phyloP scores from a whole-genome alignment of 2,888 invertebrate species.

The Stenoptilia bipunctidactyla region DNA sequence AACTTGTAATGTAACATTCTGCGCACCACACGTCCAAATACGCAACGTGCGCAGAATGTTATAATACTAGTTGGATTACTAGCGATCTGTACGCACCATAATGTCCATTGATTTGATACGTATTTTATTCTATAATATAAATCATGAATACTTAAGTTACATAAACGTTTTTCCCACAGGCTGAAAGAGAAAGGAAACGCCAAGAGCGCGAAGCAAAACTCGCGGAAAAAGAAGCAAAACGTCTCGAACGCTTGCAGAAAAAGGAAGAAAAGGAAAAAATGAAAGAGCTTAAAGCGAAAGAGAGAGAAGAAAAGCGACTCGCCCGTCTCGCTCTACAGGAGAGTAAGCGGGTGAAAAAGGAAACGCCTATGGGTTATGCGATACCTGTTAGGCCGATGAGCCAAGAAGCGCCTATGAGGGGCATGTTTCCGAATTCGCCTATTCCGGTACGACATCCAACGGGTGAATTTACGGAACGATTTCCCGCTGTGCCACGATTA shows the following conservation, averaged over 20 bases:
- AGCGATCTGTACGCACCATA: too few species aligned
- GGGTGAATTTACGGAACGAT: constrained; percentile 27
- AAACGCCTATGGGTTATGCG: constrained; percentile 31
- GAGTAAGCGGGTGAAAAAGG: constrained; percentile 48
- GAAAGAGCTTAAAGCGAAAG: constrained; percentile 59
- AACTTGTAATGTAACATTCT: too few species aligned
- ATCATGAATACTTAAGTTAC: neutral
- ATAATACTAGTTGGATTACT: too few species aligned
- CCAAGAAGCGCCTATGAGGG: constrained; percentile 13
- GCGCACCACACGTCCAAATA: too few species aligned
- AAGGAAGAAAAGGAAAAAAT: constrained; percentile 60
- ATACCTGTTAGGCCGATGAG: constrained; percentile 20
- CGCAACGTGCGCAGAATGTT: too few species aligned
- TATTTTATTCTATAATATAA: too few species aligned
- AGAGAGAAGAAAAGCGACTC: constrained; percentile 53
- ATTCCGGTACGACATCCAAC: constrained; percentile 18
- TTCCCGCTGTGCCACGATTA: constrained; percentile 34
- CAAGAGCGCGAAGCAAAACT: constrained; percentile 64
- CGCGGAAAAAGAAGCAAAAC: constrained; percentile 60
- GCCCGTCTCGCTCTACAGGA: constrained; percentile 54
- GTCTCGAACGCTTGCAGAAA: constrained; percentile 56
- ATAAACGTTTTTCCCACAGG: constrained; percentile 23
- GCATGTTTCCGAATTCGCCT: constrained; percentile 4
- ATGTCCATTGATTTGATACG: too few species aligned
- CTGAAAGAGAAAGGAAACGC: constrained; percentile 67